phyloP scores from a whole-genome alignment of 2,888 invertebrate genomes.

The Rhagophthalmus giganteus region DNA sequence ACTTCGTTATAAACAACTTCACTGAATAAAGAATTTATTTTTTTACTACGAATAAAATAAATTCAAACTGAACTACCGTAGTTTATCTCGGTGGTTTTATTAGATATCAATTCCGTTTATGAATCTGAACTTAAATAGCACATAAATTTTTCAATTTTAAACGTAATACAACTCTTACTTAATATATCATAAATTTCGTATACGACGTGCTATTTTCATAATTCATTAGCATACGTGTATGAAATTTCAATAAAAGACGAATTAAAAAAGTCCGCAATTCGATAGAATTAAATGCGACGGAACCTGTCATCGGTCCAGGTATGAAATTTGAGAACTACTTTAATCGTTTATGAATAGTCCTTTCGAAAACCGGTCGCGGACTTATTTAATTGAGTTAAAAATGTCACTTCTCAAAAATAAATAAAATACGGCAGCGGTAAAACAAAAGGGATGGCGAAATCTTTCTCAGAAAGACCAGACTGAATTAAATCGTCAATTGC shows the following conservation, averaged over 20 bases:
- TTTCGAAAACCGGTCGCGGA: constrained; percentile 27
- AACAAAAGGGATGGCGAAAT: constrained; percentile 46
- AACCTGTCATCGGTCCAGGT: constrained; percentile 1
- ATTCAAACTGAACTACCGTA: too few relatives aligned
- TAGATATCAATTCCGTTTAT: too few relatives aligned
- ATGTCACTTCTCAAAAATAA: constrained; percentile 49
- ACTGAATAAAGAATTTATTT: background rate
- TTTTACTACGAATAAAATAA: background rate
- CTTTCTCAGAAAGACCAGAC: constrained; percentile 47
- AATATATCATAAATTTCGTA: too few relatives aligned
- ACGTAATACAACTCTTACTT: too few relatives aligned
- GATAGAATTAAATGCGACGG: background rate
- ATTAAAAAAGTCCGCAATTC: background rate
- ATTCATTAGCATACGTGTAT: background rate
- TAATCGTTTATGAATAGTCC: constrained; percentile 22
- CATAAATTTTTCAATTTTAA: background rate
- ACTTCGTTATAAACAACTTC: too few relatives aligned
- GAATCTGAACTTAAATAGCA: background rate
- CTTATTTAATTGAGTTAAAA: constrained; percentile 53
- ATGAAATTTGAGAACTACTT: constrained; percentile 19
- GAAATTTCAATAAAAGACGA: background rate
- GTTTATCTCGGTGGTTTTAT: too few relatives aligned
- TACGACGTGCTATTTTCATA: too few relatives aligned
- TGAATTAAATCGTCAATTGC: constrained; percentile 54
- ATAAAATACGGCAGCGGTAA: constrained; percentile 45